phyloP scores from a whole-genome alignment of 2,797 vertebrate genomes.

The Characodon lateralis region DNA sequence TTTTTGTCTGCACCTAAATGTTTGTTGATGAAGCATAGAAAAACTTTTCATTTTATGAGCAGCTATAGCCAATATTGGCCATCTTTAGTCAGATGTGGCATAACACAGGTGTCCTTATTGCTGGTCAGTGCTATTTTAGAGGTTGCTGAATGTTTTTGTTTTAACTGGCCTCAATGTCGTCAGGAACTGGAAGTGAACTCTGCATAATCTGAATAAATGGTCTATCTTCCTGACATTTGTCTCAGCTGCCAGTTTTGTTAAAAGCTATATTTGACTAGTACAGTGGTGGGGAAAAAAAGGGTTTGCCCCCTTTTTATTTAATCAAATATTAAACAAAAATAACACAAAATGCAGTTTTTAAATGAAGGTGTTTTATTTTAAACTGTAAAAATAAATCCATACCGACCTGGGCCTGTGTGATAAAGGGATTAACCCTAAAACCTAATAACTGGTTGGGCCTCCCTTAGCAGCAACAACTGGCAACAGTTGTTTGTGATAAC shows the following conservation, averaged over 20 bases:
- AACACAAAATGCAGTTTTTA: neutral
- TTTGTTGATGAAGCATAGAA: conserved; percentile 27
- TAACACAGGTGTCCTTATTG: neutral
- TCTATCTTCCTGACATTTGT: conserved; percentile 36
- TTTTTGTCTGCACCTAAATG: conserved; percentile 11
- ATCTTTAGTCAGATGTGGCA: conserved; percentile 36
- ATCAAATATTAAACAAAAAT: neutral
- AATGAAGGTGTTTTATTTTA: neutral
- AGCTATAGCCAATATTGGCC: conserved; percentile 53
- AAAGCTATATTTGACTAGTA: neutral
- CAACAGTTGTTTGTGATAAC: too few relatives aligned
- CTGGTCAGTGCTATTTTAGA: conserved; percentile 30
- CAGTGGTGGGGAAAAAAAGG: neutral
- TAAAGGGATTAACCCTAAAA: neutral
- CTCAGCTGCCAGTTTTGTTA: neutral
- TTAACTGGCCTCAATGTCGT: conserved; percentile 58
- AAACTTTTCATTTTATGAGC: conserved; percentile 21
- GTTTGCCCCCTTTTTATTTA: conserved; percentile 15
- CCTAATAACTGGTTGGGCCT: neutral
- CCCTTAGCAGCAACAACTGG: neutral
- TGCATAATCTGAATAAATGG: conserved; percentile 61
- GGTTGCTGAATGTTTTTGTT: conserved; percentile 48
- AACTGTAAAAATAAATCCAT: neutral
- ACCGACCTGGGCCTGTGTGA: neutral
- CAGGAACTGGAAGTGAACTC: conserved; percentile 76